These are phyloP conservation scores for Trichechus manatus DNA, from an alignment of 2,113 vertebrate genomes.

Conservation along the genomic window DNA sequence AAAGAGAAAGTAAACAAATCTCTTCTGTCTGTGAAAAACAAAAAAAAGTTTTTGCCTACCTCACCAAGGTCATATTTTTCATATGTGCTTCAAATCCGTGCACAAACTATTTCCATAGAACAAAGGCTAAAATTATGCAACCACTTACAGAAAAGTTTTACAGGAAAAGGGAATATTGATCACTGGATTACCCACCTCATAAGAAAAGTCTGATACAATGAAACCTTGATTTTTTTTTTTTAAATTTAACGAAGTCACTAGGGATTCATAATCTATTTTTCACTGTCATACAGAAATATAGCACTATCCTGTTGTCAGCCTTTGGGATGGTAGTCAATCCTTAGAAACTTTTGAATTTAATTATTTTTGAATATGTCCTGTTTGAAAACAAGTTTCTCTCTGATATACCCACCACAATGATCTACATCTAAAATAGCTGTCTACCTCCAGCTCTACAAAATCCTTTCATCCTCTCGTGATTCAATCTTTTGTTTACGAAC, in stretches of 20 bases:
- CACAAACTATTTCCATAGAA: neutral
- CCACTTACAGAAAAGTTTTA: conserved; percentile 10
- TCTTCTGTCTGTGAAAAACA: conserved; percentile 28
- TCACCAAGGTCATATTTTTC: conserved; percentile 16
- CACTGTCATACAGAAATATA: neutral
- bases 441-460: neutral
- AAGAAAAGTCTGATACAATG: neutral
- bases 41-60: neutral
- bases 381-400: conserved; percentile 59
- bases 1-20: neutral
- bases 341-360: conserved; percentile 46
- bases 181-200: neutral
- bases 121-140: neutral
- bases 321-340: neutral
- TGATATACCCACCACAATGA: neutral
- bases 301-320: neutral
- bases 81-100: conserved; percentile 9
- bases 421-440: neutral
- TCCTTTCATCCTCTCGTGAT: neutral
- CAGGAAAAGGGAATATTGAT: neutral
- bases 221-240: conserved; percentile 5
- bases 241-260: neutral
- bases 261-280: conserved; percentile 29
- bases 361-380: neutral
- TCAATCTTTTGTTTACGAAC: conserved; percentile 46